phyloP scores from a whole-genome alignment of 2,113 vertebrate species.

The Lasiurus borealis region DNA sequence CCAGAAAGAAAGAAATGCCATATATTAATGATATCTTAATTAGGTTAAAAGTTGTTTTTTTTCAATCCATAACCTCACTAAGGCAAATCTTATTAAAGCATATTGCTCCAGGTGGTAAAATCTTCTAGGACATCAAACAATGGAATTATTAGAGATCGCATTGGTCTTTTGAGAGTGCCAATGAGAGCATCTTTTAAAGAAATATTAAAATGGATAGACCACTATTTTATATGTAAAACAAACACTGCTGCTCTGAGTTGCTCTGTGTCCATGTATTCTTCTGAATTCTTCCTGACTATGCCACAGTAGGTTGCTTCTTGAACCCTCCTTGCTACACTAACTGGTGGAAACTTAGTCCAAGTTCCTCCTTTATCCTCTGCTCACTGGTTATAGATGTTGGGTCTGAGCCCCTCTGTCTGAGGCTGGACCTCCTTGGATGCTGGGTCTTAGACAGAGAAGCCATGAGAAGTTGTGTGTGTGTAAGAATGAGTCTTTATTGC shows the following conservation, averaged over 20 bases:
- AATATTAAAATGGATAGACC: not conserved
- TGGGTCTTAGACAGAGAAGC: too few relatives aligned
- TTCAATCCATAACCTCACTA: not conserved
- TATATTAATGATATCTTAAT: not conserved
- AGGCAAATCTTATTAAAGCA: conserved; percentile 3
- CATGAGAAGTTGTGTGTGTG: too few relatives aligned
- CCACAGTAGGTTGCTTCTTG: too few relatives aligned
- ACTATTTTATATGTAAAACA: not conserved
- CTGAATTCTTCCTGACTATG: too few relatives aligned
- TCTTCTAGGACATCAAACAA: not conserved
- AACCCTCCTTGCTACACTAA: too few relatives aligned
- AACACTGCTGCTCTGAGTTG: not conserved
- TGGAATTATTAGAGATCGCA: not conserved
- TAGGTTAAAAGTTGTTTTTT: not conserved
- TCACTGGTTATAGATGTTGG: too few relatives aligned
- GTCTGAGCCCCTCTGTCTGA: too few relatives aligned
- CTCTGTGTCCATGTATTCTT: too few relatives aligned
- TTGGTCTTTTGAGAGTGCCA: not conserved
- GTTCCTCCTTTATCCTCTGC: too few relatives aligned
- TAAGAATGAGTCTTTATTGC: too few relatives aligned
- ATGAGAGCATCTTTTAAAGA: not conserved
- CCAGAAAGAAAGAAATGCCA: not conserved
- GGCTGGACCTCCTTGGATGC: too few relatives aligned
- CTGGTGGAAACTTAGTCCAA: too few relatives aligned
- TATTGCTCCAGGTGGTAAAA: not conserved